Evolutionary conservation across 2,113 vertebrate species (phyloP).

Genomic region (Brienomyrus longianalis): DNA sequence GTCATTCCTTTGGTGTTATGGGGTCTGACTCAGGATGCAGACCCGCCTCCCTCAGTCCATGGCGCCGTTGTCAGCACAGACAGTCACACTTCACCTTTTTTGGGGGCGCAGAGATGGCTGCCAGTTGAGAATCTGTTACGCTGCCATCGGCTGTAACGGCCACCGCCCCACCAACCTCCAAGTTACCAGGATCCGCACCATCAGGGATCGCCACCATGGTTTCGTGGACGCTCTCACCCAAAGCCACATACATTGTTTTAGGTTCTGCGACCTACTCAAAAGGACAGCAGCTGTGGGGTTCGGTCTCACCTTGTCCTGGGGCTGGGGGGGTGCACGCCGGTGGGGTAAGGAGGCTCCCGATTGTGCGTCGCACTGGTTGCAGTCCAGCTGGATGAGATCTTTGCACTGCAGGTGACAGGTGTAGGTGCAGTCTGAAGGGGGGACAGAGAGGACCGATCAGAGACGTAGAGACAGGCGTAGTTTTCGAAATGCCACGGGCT

Average conservation of each 20-base stretch:
- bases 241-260: background rate
- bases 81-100: background rate
- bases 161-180: background rate
- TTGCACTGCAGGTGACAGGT: constrained; percentile 65
- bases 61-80: background rate
- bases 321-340: constrained; percentile 31
- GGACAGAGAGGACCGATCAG: background rate
- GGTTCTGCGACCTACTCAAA: background rate
- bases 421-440: constrained; percentile 59
- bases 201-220: background rate
- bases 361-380: constrained; percentile 39
- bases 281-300: background rate
- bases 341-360: constrained; percentile 43
- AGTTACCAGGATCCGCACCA: background rate
- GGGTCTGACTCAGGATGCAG: background rate
- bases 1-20: background rate
- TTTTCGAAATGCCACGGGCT: background rate
- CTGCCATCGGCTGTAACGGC: background rate
- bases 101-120: background rate
- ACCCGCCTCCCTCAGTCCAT: background rate
- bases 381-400: constrained; percentile 64
- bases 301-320: constrained; percentile 53
- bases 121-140: background rate
- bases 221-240: background rate
- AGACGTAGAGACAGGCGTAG: background rate